Base-by-base conservation (phyloP, 1,140 invertebrate species). In the Dysdera silvatica region DNA sequence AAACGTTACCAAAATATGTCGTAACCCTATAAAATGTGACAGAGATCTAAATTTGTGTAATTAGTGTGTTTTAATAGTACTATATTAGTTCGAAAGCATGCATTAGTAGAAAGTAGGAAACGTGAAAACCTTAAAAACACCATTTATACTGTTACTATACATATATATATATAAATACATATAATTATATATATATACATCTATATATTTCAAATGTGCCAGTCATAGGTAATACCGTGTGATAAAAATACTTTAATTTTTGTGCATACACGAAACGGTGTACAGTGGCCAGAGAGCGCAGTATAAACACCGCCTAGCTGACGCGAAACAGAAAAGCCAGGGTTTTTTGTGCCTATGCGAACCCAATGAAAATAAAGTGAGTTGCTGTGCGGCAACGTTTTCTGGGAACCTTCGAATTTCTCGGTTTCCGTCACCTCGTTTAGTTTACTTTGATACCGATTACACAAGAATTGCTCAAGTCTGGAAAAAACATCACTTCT, bases 131-230 rank as follows among this genome's bases (percentile, higher is more conserved):
- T 60, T 60, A 48, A 60, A 60, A 55, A 60, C 48, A 51, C 57
- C 51, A 48, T 60, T 60, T 60, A 60, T 60, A 60, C 33, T 60
- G 57, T 60, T 60, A 60, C n/a, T 35, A 58, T 58, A 58, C 49
- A 57, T 37, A 58, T 58, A 32, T 48, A 37, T 59, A 37, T 59
- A 59, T 48, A 60, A 51, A 60, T 60, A 60, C 18, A 40, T 45
- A 48, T 60, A 28, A 60, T 41, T 60, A 60, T 60, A 60, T 60
- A 60, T 35, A 60, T 60, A 58, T 58, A 60, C 41, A n/a, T n/a
- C n/a, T 52, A 60, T 60, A 60, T 48, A 60, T 60, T 48, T 60
- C 51, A 60, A 60, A 60, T 60, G 57, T 60, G 57, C 57, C 57
- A 60, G 57, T 60, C 57, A 60, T 60, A 51, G 52, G 48, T 60